A percentile compares a stretch with the other conserved stretches of the same genome.
Evolutionary conservation across 2,888 invertebrate species (phyloP).

Genomic region (Sussaba pulchella): DNA sequence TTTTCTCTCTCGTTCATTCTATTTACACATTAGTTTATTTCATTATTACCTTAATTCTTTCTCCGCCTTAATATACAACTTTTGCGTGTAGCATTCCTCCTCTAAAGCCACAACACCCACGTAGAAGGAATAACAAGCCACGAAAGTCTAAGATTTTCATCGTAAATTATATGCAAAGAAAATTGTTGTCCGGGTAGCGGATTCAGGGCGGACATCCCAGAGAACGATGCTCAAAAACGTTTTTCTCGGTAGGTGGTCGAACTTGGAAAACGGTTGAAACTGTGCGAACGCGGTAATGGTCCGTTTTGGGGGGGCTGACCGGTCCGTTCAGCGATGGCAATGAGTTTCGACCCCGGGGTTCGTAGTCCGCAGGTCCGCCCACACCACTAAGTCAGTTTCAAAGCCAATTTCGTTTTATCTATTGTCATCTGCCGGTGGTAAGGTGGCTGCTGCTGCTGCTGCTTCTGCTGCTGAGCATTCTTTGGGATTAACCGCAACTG

Average conservation of each 20-base stretch:
- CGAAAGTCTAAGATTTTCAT: too few relatives aligned
- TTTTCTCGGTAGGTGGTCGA: conserved; percentile 75
- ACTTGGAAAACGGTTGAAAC: conserved; percentile 56
- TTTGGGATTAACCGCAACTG: conserved; percentile 69
- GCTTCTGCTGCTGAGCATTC: conserved; percentile 45
- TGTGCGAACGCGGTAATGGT: conserved; percentile 46
- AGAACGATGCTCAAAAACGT: conserved; percentile 57
- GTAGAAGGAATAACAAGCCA: too few relatives aligned
- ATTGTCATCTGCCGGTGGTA: conserved; percentile 71
- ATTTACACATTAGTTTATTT: too few relatives aligned
- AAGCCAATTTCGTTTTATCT: conserved; percentile 70
- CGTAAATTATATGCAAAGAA: too few relatives aligned
- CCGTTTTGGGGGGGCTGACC: conserved; percentile 39
- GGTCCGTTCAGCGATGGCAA: conserved; percentile 44
- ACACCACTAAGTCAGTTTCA: conserved; percentile 32
- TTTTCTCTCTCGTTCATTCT: too few relatives aligned
- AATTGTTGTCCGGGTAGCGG: conserved; percentile 9
- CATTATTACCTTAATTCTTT: too few relatives aligned
- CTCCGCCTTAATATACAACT: too few relatives aligned
- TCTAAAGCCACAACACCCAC: conserved; percentile 24
- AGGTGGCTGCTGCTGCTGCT: conserved; percentile 3
- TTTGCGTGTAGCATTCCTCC: too few relatives aligned
- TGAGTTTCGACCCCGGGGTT: conserved; percentile 22
- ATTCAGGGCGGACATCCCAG: conserved; percentile 57
- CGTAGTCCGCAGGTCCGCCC: conserved; percentile 33